These are phyloP conservation scores for Hylia prasina DNA, from an alignment of 2,113 vertebrate genomes.

Conservation along the genomic window DNA sequence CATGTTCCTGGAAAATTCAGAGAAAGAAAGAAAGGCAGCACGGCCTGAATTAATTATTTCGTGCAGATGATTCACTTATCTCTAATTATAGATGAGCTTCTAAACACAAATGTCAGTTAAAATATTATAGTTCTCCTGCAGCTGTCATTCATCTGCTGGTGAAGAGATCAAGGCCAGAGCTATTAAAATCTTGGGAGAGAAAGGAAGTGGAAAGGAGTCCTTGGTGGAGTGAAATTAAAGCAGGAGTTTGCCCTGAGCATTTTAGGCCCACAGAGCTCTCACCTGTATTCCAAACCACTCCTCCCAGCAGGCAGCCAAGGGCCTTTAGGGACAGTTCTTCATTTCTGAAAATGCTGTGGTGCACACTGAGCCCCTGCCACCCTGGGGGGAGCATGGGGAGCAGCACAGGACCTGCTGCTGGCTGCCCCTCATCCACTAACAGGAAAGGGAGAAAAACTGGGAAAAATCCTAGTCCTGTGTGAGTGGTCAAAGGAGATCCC, in stretches of 20 bases:
- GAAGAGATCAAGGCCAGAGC: conserved; percentile 5
- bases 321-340: not conserved
- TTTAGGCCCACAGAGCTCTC: not conserved
- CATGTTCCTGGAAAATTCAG: not conserved
- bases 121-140: conserved; percentile 37
- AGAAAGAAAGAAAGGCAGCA: not conserved
- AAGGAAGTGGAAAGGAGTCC: not conserved
- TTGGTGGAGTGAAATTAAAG: not conserved
- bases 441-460: not conserved
- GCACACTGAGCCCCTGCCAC: not conserved
- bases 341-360: not conserved
- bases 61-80: conserved; percentile 27
- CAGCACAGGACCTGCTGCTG: not conserved
- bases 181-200: not conserved
- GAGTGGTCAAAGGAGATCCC: not conserved
- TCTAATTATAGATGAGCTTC: conserved; percentile 38
- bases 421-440: not conserved
- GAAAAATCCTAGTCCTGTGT: not conserved
- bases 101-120: conserved; percentile 49
- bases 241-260: not conserved
- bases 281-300: not conserved
- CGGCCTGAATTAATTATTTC: not conserved
- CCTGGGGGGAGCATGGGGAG: not conserved
- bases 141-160: conserved; percentile 27
- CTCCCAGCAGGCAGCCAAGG: not conserved